A percentile compares a stretch with the other conserved stretches of the same genome.
Evolutionary conservation across 2,797 vertebrate species (phyloP).

Genomic region (Urocyon cinereoargenteus): DNA sequence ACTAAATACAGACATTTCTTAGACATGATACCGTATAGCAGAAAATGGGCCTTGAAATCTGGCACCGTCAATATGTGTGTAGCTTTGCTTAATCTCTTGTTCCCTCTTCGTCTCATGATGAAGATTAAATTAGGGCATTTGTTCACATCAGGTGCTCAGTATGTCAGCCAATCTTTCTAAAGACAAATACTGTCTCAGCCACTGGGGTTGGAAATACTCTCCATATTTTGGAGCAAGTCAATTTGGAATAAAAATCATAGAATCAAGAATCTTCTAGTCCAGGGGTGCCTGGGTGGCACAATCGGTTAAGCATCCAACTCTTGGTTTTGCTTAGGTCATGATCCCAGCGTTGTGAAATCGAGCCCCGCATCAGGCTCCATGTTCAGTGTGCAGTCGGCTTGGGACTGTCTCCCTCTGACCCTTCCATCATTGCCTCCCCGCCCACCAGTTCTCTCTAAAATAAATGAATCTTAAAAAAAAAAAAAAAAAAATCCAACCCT

Average conservation of each 20-base stretch:
- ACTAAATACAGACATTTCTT: background rate
- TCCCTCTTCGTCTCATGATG: background rate
- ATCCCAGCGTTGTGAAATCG: background rate
- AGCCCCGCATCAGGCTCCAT: background rate
- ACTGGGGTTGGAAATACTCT: background rate
- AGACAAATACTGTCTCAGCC: background rate
- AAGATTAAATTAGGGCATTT: conserved; percentile 30
- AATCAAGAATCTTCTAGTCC: background rate
- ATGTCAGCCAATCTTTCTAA: background rate
- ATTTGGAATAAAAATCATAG: background rate
- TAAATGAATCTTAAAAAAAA: background rate
- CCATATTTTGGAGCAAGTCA: conserved; percentile 17
- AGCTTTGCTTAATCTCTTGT: background rate
- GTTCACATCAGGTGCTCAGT: background rate
- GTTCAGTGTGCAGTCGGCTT: too few relatives aligned
- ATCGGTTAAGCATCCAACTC: background rate
- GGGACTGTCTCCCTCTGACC: background rate
- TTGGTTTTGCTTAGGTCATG: background rate
- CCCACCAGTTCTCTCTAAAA: background rate
- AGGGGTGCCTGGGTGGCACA: background rate
- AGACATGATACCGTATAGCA: background rate
- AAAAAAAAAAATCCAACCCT: background rate
- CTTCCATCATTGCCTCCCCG: background rate
- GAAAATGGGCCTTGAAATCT: background rate
- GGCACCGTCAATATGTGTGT: background rate